These are phyloP conservation scores for Subacronicta megacephala DNA, from an alignment of 2,888 invertebrate genomes.

Conservation along the genomic window DNA sequence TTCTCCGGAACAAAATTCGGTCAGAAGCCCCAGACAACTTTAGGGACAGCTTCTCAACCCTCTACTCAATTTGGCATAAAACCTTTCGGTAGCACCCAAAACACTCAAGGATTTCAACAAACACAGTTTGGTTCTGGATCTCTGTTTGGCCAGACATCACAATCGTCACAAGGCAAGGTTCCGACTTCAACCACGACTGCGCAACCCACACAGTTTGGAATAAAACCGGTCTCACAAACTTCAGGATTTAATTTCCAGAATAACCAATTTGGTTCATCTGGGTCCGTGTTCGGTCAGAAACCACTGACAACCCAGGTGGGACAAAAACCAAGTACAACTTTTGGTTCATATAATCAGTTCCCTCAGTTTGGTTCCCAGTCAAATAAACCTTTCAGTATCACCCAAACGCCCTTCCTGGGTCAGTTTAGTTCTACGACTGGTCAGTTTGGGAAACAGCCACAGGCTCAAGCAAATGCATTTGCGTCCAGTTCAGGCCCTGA, in stretches of 20 bases:
- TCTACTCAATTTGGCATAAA: slow-evolving; percentile 14
- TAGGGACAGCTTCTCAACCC: slow-evolving; percentile 6
- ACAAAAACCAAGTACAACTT: background rate
- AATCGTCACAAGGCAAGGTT: slow-evolving; percentile 10
- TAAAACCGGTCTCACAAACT: slow-evolving; percentile 28
- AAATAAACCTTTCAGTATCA: slow-evolving; percentile 9
- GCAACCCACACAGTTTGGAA: slow-evolving; percentile 14
- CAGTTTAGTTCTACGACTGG: slow-evolving; percentile 17
- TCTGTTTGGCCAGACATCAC: slow-evolving; percentile 18
- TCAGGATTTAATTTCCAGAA: slow-evolving; percentile 11
- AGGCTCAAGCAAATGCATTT: slow-evolving; percentile 28
- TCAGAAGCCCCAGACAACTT: slow-evolving; percentile 13
- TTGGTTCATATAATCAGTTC: slow-evolving; percentile 12
- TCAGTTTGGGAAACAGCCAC: slow-evolving; percentile 29
- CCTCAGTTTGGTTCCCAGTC: slow-evolving; percentile 7
- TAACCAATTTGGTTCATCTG: slow-evolving; percentile 19
- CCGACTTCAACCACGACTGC: slow-evolving; percentile 20
- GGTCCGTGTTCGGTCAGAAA: slow-evolving; percentile 7
- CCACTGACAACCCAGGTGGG: slow-evolving; percentile 1
- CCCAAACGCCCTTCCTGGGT: slow-evolving; percentile 1
- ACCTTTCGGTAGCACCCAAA: slow-evolving; percentile 18
- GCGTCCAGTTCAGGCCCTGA: slow-evolving; percentile 28
- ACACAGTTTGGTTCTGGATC: slow-evolving; percentile 13
- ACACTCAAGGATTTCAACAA: slow-evolving; percentile 12
- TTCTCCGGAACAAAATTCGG: slow-evolving; percentile 12